Conservation (phyloP, 92 coral and sea anemone genomes). For the Heteractis magnifica region DNA sequence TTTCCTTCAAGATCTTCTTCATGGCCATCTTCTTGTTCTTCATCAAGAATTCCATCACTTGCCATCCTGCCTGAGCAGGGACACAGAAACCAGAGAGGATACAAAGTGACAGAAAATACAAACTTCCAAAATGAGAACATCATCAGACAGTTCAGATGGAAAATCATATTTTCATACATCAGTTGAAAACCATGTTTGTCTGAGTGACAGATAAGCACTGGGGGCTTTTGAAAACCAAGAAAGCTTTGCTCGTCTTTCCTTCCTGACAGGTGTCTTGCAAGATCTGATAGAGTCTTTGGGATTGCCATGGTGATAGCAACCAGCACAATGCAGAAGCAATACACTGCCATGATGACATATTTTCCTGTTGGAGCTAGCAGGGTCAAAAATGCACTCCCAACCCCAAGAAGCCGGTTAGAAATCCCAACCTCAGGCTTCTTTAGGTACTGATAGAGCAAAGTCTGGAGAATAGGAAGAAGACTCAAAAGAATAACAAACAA, state of each 20-base stretch:
- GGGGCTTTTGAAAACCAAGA: slow-evolving; percentile 88
- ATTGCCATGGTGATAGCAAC: slow-evolving; percentile 87
- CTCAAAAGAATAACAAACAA: slow-evolving; percentile 72
- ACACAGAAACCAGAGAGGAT: slow-evolving; percentile 69
- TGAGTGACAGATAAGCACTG: slow-evolving; percentile 51
- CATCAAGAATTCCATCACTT: slow-evolving; percentile 26
- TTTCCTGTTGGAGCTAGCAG: slow-evolving; percentile 53
- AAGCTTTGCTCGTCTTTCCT: slow-evolving; percentile 80
- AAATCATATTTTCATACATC: slow-evolving; percentile 90
- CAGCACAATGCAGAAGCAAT: slow-evolving; percentile 77
- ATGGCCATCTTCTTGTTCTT: slow-evolving; percentile 12
- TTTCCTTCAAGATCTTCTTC: slow-evolving; percentile 29
- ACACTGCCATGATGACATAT: slow-evolving; percentile 53
- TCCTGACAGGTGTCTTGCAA: slow-evolving; percentile 89
- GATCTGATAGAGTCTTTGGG: slow-evolving; percentile 87
- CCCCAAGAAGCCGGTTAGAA: slow-evolving; percentile 51
- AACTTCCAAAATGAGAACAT: slow-evolving; percentile 84
- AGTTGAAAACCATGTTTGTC: slow-evolving; percentile 94
- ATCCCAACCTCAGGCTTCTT: slow-evolving; percentile 71
- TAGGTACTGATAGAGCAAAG: slow-evolving; percentile 54
- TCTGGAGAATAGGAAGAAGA: slow-evolving; percentile 77
- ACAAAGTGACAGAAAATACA: slow-evolving; percentile 54
- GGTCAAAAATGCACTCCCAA: slow-evolving; percentile 82
- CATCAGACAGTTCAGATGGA: slow-evolving; percentile 80
- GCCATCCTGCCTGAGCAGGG: slow-evolving; percentile 28